Conservation (phyloP, 2,888 invertebrate species). For the Thymelicus acteon region DNA sequence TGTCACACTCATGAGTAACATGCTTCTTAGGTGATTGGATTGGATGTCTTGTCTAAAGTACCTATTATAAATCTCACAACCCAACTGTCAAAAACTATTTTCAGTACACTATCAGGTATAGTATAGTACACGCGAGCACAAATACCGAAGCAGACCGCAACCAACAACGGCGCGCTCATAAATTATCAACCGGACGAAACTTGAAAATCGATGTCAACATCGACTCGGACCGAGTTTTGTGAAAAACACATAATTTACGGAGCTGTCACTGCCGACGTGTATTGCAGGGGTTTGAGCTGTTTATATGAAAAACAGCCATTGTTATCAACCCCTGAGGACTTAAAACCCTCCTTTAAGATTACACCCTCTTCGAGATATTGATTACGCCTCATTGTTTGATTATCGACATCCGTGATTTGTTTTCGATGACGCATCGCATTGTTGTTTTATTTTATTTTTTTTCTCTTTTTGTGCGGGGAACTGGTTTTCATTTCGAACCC, state of each 20-base stretch:
- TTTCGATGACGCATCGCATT: conserved; percentile 44
- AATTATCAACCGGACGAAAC: conserved; percentile 49
- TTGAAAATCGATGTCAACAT: conserved; percentile 47
- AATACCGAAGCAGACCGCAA: conserved; percentile 34
- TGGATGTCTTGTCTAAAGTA: not conserved
- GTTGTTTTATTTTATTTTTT: conserved; percentile 25
- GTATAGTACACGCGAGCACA: conserved; percentile 31
- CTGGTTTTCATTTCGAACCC: conserved; percentile 8
- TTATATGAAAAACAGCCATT: conserved; percentile 61
- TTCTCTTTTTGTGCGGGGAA: conserved; percentile 27
- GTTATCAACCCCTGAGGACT: conserved; percentile 56
- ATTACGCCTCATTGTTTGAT: conserved; percentile 56
- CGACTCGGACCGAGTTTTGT: conserved; percentile 48
- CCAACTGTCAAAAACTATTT: conserved; percentile 7
- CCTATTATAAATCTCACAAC: not conserved
- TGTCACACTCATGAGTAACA: too few species aligned
- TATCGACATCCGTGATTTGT: conserved; percentile 52
- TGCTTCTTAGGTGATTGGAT: too few species aligned
- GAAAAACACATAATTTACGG: conserved; percentile 57
- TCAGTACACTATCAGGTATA: conserved; percentile 1
- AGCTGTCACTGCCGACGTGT: conserved; percentile 49
- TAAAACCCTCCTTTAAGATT: conserved; percentile 59
- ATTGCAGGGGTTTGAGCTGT: conserved; percentile 46
- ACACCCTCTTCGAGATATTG: conserved; percentile 57
- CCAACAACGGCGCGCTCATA: conserved; percentile 45